Evolutionary conservation across 2,888 invertebrate genomes (phyloP).

Genomic region (Drosophila mulleri): DNA sequence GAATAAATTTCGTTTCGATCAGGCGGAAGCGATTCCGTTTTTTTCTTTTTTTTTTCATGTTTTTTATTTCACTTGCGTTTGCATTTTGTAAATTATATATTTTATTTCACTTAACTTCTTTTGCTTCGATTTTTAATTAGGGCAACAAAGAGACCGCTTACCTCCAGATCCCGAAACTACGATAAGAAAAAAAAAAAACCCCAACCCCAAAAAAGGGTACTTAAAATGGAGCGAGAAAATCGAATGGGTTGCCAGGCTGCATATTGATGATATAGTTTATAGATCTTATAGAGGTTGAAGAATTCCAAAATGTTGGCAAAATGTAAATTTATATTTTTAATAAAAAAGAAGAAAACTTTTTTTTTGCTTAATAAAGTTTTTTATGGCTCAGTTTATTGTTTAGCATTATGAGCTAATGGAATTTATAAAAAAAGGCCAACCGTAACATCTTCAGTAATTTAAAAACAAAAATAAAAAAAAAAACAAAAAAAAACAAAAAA

Average conservation of each 20-base stretch:
- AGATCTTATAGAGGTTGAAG: neutral
- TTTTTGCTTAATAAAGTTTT: constrained; percentile 16
- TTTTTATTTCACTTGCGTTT: constrained; percentile 27
- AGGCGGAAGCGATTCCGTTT: constrained; percentile 69
- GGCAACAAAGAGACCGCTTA: constrained; percentile 65
- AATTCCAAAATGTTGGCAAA: neutral
- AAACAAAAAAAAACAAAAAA: constrained; percentile 9
- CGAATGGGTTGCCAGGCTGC: constrained; percentile 40
- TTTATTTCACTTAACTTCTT: constrained; percentile 28
- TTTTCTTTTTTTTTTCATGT: constrained; percentile 13
- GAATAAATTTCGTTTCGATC: constrained; percentile 47
- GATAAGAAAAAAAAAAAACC: constrained; percentile 35
- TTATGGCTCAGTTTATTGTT: constrained; percentile 11
- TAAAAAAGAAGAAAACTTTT: neutral
- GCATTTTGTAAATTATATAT: constrained; percentile 40
- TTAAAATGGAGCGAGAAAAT: constrained; percentile 60
- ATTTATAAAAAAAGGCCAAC: constrained; percentile 39
- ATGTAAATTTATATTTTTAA: neutral
- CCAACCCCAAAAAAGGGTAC: constrained; percentile 29
- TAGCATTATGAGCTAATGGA: constrained; percentile 59
- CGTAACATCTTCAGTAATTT: neutral
- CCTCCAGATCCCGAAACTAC: constrained; percentile 33
- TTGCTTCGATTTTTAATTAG: constrained; percentile 69
- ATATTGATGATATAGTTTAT: constrained; percentile 34
- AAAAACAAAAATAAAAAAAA: constrained; percentile 12